Evolutionary conservation across 2,888 invertebrate species (phyloP).

Genomic region (Synergus gifuensis): DNA sequence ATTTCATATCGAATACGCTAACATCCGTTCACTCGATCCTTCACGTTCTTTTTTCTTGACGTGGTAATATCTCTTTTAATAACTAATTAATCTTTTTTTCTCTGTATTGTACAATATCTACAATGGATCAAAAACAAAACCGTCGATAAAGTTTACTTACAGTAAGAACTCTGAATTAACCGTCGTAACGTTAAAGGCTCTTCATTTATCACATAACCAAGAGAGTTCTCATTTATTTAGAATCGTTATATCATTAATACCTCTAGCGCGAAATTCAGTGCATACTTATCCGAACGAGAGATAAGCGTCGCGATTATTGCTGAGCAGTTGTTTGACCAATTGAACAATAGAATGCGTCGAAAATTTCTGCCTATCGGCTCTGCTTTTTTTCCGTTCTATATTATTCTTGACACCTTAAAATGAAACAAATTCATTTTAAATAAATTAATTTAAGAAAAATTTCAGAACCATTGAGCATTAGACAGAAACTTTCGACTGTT

Average conservation of each 20-base stretch:
- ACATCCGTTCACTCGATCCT: conserved; percentile 53
- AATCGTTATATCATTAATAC: conserved; percentile 59
- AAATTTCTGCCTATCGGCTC: conserved; percentile 33
- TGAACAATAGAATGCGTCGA: conserved; percentile 32
- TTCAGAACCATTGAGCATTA: conserved; percentile 36
- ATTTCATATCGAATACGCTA: conserved; percentile 46
- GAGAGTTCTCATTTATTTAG: conserved; percentile 67
- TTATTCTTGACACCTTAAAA: neutral
- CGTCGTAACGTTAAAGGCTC: conserved; percentile 71
- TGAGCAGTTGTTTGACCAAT: conserved; percentile 58
- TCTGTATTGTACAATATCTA: conserved; percentile 73
- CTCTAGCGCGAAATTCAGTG: conserved; percentile 66
- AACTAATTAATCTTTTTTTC: conserved; percentile 57
- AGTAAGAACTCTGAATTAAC: conserved; percentile 67
- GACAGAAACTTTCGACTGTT: conserved; percentile 29
- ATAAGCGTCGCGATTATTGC: conserved; percentile 67
- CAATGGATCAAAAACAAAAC: conserved; percentile 62
- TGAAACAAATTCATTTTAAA: conserved; percentile 10
- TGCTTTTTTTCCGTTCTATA: neutral
- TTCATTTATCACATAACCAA: conserved; percentile 74
- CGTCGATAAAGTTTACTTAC: conserved; percentile 54
- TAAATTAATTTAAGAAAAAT: conserved; percentile 2
- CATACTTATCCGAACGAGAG: conserved; percentile 65
- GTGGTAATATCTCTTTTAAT: conserved; percentile 49
- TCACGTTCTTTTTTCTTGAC: conserved; percentile 42